These are phyloP conservation scores for Megalopta genalis DNA, from an alignment of 1,140 invertebrate genomes.

Conservation along the genomic window DNA sequence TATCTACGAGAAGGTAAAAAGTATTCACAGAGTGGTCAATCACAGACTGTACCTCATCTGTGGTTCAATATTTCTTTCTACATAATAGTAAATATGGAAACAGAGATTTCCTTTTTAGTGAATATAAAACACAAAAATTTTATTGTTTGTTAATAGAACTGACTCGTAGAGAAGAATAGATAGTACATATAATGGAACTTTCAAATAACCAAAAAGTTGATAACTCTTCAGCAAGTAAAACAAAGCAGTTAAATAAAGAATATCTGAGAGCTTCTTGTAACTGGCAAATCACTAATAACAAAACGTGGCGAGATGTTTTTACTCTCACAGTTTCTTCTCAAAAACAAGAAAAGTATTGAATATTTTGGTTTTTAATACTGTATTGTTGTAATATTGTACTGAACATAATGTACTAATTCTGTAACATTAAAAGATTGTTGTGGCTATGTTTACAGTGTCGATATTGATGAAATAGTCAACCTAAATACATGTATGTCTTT, in stretches of 20 bases:
- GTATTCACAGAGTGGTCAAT: too few relatives aligned
- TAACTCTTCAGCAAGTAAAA: not conserved
- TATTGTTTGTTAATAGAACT: not conserved
- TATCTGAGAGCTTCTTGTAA: constrained; percentile 66
- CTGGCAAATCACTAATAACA: constrained; percentile 67
- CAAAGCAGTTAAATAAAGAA: constrained; percentile 15
- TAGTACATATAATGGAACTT: constrained; percentile 16
- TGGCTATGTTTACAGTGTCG: constrained; percentile 60
- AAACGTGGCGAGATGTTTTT: constrained; percentile 63
- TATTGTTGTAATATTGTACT: too few relatives aligned
- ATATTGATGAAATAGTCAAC: constrained; percentile 71
- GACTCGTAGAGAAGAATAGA: not conserved
- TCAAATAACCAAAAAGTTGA: not conserved
- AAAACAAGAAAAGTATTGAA: constrained; percentile 60
- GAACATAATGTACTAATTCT: constrained; percentile 16
- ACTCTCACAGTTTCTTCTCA: constrained; percentile 49
- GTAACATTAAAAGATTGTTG: constrained; percentile 28
- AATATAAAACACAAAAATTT: not conserved
- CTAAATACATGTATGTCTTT: constrained; percentile 72
- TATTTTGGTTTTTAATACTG: not conserved
- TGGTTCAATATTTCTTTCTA: too few relatives aligned
- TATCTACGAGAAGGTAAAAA: too few relatives aligned
- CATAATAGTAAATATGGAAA: too few relatives aligned
- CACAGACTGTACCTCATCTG: too few relatives aligned
- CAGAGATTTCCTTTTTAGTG: too few relatives aligned